phyloP scores from a whole-genome alignment of 2,888 invertebrate species.

The Coelogynopora nodosa region DNA sequence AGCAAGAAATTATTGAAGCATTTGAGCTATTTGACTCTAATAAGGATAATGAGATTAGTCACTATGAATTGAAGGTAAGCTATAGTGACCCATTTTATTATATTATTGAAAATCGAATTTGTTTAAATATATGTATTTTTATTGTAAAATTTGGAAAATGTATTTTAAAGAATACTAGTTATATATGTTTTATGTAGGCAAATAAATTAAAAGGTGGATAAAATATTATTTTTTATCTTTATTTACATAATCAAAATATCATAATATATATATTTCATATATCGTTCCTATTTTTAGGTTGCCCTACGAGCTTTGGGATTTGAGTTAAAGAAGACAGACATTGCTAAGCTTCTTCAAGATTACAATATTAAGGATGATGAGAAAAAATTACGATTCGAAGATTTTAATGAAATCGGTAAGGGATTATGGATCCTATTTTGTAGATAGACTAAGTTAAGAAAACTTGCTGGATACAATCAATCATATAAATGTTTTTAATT shows the following conservation, averaged over 20 bases:
- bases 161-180: too few relatives aligned
- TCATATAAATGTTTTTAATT: too few relatives aligned
- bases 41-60: slow-evolving; percentile 60
- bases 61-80: slow-evolving; percentile 62
- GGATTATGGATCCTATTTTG: too few relatives aligned
- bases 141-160: neutral
- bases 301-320: slow-evolving; percentile 61
- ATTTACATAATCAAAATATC: too few relatives aligned
- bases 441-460: too few relatives aligned
- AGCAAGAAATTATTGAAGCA: slow-evolving; percentile 61
- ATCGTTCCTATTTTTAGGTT: too few relatives aligned
- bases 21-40: slow-evolving; percentile 62
- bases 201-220: too few relatives aligned
- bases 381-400: slow-evolving; percentile 59
- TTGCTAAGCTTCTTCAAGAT: slow-evolving; percentile 58
- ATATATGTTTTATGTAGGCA: too few relatives aligned
- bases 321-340: slow-evolving; percentile 61
- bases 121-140: neutral
- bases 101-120: slow-evolving; percentile 36
- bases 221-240: too few relatives aligned
- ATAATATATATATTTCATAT: too few relatives aligned
- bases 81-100: slow-evolving; percentile 10
- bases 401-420: slow-evolving; percentile 62
- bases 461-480: too few relatives aligned
- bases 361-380: slow-evolving; percentile 55